Base-by-base conservation (phyloP, 1,140 invertebrate genomes). In the Venturia canescens region DNA sequence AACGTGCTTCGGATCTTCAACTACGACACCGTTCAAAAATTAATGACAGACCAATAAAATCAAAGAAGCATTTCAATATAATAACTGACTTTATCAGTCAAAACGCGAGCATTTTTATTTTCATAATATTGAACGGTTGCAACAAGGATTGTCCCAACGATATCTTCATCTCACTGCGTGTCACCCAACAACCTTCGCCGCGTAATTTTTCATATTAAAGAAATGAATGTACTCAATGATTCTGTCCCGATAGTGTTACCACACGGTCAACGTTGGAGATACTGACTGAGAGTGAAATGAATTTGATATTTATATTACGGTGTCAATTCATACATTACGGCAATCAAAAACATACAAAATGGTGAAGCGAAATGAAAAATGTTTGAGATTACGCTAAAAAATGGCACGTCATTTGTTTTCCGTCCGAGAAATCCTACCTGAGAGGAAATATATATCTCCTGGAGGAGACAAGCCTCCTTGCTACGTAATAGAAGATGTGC, bases 381-480 rank as follows among this genome's bases (percentile, higher is more conserved):
- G 13, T 69, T 31, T 9, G 29, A 69, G 66, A 69, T 69, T 69
- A 69, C 13, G 66, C 21, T 27, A 69, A 31, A 69, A 69, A 69
- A 69, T 69, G 66, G 29, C 29, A n/a, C 66, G 27, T 69, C 66
- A 16, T 69, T 69, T 74, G n/a, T 50, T 50, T 53, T 74, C 48
- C 23, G 23, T 3, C 26, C 16, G 48, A 26, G 18, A 53, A 74
- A 74, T 74, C 48, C 71, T n/a, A 74, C 71, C 23, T 57, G 23
- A 74, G 48, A 53, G 71, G 26, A 53, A 53, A 74, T 48, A 74
- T 74, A 53, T 74, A 74, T 74, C 48, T 53, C 31, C 15, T 18
- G 13, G 26, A 15, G 66, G 26, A 31, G 66, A 31, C 26, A 69
- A 69, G 23, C 34, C 38, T 48, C 48, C 27, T 23, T 53, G 48